phyloP scores from a whole-genome alignment of 2,888 invertebrate genomes.

The Idaea straminata region DNA sequence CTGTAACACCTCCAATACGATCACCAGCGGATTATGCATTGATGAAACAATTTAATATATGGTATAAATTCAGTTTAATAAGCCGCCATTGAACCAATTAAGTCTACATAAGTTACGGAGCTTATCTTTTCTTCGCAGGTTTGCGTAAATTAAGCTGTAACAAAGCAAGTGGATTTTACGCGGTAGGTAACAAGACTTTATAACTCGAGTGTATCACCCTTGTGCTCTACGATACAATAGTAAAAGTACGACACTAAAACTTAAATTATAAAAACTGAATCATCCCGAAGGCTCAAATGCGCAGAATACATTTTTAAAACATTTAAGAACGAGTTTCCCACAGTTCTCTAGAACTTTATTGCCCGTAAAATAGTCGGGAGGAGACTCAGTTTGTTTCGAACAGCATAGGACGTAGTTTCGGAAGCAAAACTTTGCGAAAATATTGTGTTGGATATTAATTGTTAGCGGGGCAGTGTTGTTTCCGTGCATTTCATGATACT shows the following conservation, averaged over 20 bases:
- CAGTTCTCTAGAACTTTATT: slow-evolving; percentile 51
- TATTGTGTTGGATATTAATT: slow-evolving; percentile 68
- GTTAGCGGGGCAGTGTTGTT: slow-evolving; percentile 47
- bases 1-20: slow-evolving; percentile 7
- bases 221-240: not conserved
- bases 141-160: slow-evolving; percentile 42
- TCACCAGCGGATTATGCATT: slow-evolving; percentile 35
- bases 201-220: slow-evolving; percentile 39
- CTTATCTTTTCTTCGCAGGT: slow-evolving; percentile 38
- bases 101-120: slow-evolving; percentile 35
- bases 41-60: slow-evolving; percentile 24
- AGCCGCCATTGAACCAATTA: slow-evolving; percentile 40
- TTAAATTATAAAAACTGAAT: slow-evolving; percentile 13
- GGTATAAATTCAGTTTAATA: slow-evolving; percentile 26
- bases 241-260: slow-evolving; percentile 37
- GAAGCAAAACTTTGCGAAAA: slow-evolving; percentile 66
- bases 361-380: slow-evolving; percentile 64
- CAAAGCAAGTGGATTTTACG: slow-evolving; percentile 44
- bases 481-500: slow-evolving; percentile 38
- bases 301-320: slow-evolving; percentile 45
- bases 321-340: slow-evolving; percentile 43
- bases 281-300: slow-evolving; percentile 32
- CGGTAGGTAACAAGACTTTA: slow-evolving; percentile 45
- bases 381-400: slow-evolving; percentile 59
- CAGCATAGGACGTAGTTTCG: slow-evolving; percentile 55